phyloP scores from a whole-genome alignment of 2,797 vertebrate genomes.

The Cyprinodon diabolis region DNA sequence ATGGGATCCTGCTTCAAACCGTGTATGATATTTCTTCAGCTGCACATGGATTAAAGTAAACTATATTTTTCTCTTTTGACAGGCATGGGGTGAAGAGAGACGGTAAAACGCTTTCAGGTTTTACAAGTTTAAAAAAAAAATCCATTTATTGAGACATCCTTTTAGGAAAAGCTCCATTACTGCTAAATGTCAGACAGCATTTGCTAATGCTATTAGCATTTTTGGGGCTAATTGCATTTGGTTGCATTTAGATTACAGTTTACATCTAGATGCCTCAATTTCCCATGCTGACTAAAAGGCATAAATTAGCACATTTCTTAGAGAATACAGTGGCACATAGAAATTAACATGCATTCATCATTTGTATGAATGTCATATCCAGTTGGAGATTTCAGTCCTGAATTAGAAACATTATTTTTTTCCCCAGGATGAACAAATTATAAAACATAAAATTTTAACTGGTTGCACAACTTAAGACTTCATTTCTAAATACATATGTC shows the following conservation, averaged over 20 bases:
- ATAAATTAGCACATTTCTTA: constrained; percentile 11
- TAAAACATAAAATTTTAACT: neutral
- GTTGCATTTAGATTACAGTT: constrained; percentile 6
- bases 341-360: neutral
- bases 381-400: neutral
- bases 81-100: constrained; percentile 45
- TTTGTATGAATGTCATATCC: neutral
- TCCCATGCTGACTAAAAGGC: constrained; percentile 11
- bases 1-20: constrained; percentile 47
- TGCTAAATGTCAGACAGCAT: constrained; percentile 32
- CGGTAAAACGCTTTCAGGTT: constrained; percentile 38
- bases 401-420: neutral
- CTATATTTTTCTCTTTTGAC: constrained; percentile 58
- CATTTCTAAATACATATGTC: neutral
- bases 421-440: neutral
- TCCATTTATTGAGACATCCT: constrained; percentile 44
- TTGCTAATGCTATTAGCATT: constrained; percentile 38
- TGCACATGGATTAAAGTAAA: constrained; percentile 60
- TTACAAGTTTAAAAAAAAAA: constrained; percentile 12
- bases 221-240: constrained; percentile 17
- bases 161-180: constrained; percentile 30
- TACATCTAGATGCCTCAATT: neutral
- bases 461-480: neutral
- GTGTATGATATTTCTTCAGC: constrained; percentile 34
- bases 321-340: neutral